Base-by-base conservation (phyloP, 2,888 invertebrate species). In the Epirrhoe tristata region DNA sequence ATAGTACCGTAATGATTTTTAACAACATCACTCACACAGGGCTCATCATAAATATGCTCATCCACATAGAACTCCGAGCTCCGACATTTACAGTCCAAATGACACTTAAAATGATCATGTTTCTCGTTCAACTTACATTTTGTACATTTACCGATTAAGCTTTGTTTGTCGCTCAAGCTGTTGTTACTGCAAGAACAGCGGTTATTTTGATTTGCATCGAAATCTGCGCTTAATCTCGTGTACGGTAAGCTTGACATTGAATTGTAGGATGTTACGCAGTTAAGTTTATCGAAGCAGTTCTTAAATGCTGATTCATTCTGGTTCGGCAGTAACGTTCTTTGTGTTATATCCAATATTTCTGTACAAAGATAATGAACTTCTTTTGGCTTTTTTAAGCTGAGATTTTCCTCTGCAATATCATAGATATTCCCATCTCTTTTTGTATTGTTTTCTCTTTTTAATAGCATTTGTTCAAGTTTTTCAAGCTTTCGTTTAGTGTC, bases 31-130 rank as follows among this genome's bases (percentile, higher is more conserved):
- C 67, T 67, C 1, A 77, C 83, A 79, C 89, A 95, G 0, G 96
- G 96, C 73, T 95, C 95, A 71, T 95, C 95, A 78, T 96, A 96
- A 32, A 96, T 94, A 74, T 95, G 95, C 73, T 95, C 95, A 34
- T 84, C 81, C 0, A 89, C 67, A 46, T 86, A 91, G 69, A 91
- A 93, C 67, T 87, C 84, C 0, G 90, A 89, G 31, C 81, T 87
- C 52, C 79, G 79, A 72, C 90, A 91, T 8, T 86, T 84, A 77
- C 92, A 92, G 17, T 82, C 86, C 4, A 93, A 76, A 78, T 93
- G 91, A 61, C 93, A 93, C 76, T 91, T 90, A 51, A 93, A 93
- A 0, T 83, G 74, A 0, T 79, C 79, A 16, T 82, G 73, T 56
- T 82, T 87, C 0, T 81, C 83, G 6, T 85, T 89, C 0, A 69